Conservation (phyloP, 2,113 vertebrate species). For the Tupaia tana region DNA sequence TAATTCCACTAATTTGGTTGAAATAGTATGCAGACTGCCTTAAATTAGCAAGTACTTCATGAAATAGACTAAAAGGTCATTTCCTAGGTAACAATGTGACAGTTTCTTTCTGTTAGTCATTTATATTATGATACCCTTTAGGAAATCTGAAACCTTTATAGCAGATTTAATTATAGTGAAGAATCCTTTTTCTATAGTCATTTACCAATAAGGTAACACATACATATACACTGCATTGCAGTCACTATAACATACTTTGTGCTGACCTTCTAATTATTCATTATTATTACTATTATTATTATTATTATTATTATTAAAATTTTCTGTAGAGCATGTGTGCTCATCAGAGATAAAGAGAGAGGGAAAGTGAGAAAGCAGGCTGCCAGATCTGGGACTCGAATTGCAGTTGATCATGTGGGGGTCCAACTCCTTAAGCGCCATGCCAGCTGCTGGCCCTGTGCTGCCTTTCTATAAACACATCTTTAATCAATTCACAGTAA, state of each 20-base stretch:
- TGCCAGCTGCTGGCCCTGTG: too few species aligned
- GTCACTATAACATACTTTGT: neutral
- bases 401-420: too few species aligned
- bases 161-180: neutral
- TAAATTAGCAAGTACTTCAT: slow-evolving; percentile 54
- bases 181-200: neutral
- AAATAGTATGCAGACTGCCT: slow-evolving; percentile 60
- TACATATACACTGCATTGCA: neutral
- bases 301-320: too few species aligned
- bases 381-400: too few species aligned
- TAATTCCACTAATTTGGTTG: slow-evolving; percentile 81
- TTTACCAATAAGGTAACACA: neutral
- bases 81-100: neutral
- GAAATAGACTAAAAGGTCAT: slow-evolving; percentile 54
- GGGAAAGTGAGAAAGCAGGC: too few species aligned
- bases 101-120: slow-evolving; percentile 27
- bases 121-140: slow-evolving; percentile 20
- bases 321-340: too few species aligned
- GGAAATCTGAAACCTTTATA: neutral
- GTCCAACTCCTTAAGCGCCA: too few species aligned
- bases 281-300: too few species aligned
- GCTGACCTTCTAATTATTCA: neutral
- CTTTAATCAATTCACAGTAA: neutral
- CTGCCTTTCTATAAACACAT: too few species aligned
- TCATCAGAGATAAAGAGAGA: too few species aligned